A percentile compares a stretch with the other conserved stretches of the same genome.
Evolutionary conservation across 2,113 vertebrate species (phyloP).

Genomic region (Cyanoliseus patagonus): DNA sequence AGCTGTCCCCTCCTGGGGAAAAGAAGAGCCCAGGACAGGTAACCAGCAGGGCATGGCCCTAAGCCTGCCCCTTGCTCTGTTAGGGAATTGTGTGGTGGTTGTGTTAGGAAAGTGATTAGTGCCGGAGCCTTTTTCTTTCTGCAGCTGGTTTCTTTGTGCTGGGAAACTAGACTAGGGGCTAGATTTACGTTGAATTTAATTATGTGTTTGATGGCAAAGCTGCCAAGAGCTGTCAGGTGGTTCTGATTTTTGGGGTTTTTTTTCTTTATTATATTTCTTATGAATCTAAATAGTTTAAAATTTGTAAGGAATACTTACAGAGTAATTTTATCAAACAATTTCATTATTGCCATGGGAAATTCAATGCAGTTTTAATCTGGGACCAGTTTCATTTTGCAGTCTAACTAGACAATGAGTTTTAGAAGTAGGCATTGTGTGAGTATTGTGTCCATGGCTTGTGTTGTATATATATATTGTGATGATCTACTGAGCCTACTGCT

Average conservation of each 20-base stretch:
- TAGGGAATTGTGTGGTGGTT: not conserved
- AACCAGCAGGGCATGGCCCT: fast-evolving
- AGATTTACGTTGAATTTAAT: not conserved
- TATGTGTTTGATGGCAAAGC: not conserved
- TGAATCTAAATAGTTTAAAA: not conserved
- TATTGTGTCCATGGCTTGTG: fast-evolving
- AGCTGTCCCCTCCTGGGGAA: not conserved
- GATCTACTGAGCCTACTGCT: not conserved
- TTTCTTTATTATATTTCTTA: not conserved
- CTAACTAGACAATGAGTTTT: not conserved
- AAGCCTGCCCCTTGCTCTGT: not conserved
- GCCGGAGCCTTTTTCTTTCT: not conserved
- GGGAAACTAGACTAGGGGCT: not conserved
- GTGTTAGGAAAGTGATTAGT: not conserved
- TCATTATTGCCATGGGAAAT: not conserved
- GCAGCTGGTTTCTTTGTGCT: not conserved
- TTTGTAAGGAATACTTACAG: not conserved
- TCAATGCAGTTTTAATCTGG: not conserved
- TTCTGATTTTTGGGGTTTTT: not conserved
- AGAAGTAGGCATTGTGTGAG: not conserved
- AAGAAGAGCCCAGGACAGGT: not conserved
- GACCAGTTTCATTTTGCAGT: not conserved
- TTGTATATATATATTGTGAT: not conserved
- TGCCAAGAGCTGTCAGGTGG: not conserved
- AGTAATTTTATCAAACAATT: slow-evolving; percentile 11